These are phyloP conservation scores for Pelusios castaneus DNA, from an alignment of 2,113 vertebrate species.

Conservation along the genomic window DNA sequence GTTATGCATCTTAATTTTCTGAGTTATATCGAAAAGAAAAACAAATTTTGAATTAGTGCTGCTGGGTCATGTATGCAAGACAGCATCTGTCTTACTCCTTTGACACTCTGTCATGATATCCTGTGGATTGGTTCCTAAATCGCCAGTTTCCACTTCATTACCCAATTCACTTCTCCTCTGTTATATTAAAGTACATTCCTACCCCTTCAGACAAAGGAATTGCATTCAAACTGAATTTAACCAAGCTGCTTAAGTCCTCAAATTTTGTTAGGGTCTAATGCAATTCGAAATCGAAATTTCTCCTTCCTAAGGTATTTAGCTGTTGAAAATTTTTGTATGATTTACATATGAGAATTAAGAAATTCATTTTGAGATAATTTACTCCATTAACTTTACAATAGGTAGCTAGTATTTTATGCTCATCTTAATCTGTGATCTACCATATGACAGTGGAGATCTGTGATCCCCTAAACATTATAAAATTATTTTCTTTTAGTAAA, in stretches of 20 bases:
- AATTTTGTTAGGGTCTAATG: neutral
- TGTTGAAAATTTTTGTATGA: conserved; percentile 28
- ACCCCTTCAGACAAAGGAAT: neutral
- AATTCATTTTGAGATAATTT: conserved; percentile 61
- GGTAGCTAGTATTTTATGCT: conserved; percentile 64
- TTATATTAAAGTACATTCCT: neutral
- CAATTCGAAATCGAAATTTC: neutral
- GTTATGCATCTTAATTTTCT: neutral
- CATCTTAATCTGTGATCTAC: conserved; percentile 55
- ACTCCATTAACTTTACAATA: conserved; percentile 62
- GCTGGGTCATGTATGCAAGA: neutral
- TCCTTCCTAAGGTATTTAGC: conserved; percentile 47
- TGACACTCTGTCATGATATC: neutral
- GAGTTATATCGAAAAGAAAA: neutral
- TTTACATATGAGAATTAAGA: conserved; percentile 49
- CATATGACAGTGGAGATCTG: conserved; percentile 47
- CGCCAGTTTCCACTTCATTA: neutral
- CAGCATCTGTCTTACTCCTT: neutral
- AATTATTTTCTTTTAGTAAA: conserved; percentile 38
- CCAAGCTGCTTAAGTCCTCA: neutral
- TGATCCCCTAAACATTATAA: conserved; percentile 33
- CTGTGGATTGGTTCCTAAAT: fast-evolving
- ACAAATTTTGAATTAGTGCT: neutral
- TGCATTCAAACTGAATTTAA: neutral
- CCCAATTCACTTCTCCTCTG: neutral